Evolutionary conservation across 2,797 vertebrate genomes (phyloP), one percentile per base, ranked within the genome.

Genomic region (Cyclopterus lumpus): DNA sequence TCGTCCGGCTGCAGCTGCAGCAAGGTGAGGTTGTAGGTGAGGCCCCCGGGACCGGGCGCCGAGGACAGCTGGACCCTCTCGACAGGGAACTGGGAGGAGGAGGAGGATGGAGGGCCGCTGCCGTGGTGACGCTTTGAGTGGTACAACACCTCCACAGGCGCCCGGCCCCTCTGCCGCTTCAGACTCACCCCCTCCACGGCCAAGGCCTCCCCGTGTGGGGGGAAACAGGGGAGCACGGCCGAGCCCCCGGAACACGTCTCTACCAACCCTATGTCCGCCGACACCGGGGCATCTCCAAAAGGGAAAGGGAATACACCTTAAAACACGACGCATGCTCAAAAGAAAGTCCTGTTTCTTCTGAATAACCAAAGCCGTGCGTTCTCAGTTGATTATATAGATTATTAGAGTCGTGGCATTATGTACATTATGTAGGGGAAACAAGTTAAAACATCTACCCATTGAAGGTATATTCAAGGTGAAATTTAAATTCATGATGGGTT

Each of bases 21-120:
- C 80, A 93, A 81, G 32, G 86, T 93, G 42, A 93, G 73, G 58
- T 83, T 88, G 87, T 82, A 91, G 73, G 78, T 64, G 87, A 93
- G 74, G 83, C 91, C 80, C 0, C 24, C 0, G 2, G 77, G 82
- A 14, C 86, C 28, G 0, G 81, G 80, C 2, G 11, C 77, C 11
- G 78, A 69, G 32, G 44, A 75, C 80, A 93, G 64, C 8, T 62
- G 84, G 59, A 93, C 30, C 67, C 61, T 81, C 58, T 88, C 83
- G 0, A 16, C 7, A 0, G 85, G 60, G 51, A 88, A 78, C 20
- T 4, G 73, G 38, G 81, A 76, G 24, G 77, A 60, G 68, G 38
- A 10, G 12, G 81, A 54, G 55, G 77, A 60, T 2, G 66, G 36
- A 12, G 36, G 4, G 53, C 48, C 16, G 60, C 36, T 10, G 53